phyloP scores from a whole-genome alignment of 2,888 invertebrate species.

The Merodon equestris region DNA sequence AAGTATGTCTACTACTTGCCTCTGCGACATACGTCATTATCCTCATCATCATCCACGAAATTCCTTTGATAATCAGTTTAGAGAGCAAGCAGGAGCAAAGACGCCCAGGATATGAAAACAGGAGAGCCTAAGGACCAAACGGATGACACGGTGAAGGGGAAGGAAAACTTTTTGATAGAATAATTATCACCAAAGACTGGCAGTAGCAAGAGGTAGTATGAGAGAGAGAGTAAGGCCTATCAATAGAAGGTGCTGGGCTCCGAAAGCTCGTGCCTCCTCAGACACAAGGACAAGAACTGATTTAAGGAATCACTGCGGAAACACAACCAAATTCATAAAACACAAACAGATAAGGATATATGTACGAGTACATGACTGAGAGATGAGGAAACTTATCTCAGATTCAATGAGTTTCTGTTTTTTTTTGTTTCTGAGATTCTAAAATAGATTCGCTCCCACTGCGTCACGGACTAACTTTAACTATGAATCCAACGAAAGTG shows the following conservation, averaged over 20 bases:
- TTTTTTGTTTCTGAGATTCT: not conserved
- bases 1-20: conserved; percentile 1
- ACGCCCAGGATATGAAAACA: conserved; percentile 2
- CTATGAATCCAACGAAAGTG: conserved; percentile 36
- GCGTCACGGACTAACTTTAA: conserved; percentile 48
- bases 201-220: conserved; percentile 4
- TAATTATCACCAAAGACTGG: conserved; percentile 48
- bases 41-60: conserved; percentile 56
- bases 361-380: conserved; percentile 34
- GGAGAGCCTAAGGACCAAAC: too few species aligned
- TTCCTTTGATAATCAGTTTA: conserved; percentile 67
- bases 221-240: conserved; percentile 33
- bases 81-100: conserved; percentile 14
- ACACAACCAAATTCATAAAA: conserved; percentile 29
- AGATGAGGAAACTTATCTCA: conserved; percentile 46
- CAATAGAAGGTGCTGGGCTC: too few species aligned
- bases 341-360: conserved; percentile 44
- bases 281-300: conserved; percentile 11
- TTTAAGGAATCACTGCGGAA: not conserved
- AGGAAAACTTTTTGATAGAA: conserved; percentile 64
- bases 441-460: not conserved
- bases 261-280: conserved; percentile 7
- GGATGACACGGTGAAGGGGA: conserved; percentile 9
- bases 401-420: conserved; percentile 26
- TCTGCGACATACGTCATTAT: conserved; percentile 39